Evolutionary conservation across 2,888 invertebrate species (phyloP), one percentile per base, ranked within the genome.

Genomic region (Spatulosminthurus flaviceps): DNA sequence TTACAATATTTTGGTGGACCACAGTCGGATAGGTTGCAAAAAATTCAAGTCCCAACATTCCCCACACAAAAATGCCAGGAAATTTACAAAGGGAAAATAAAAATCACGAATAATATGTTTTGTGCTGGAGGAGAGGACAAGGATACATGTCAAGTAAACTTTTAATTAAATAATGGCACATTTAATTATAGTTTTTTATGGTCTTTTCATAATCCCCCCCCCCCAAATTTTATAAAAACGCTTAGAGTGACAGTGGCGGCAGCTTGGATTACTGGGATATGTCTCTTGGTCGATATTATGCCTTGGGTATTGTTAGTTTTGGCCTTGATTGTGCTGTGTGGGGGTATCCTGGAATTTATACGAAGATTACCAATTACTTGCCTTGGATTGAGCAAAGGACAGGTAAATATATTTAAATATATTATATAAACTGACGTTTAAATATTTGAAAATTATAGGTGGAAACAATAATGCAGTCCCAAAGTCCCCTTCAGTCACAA

Each of bases 311-410:
- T 0, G 28, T 41, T 28, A 73, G 73, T 22, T 79, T 28, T 66
- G 79, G 79, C 1, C 19, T 74, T 28, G 69, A 43, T 2, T 78
- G 78, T 72, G 78, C 24, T n/a, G n/a, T 34, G 42, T 16, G 61
- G 34, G 61, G 61, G 2, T 26, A 9, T 7, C 78, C 78, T 11
- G 78, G 78, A 11, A 41, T 78, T 19, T 72, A 72, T 61, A 66
- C 73, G 7, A 16, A 78, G 19, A n/a, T 72, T 1, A 26, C 34
- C 21, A 64, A 78, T 34, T 78, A 64, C 22, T 41, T 78, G 26
- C 66, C 66, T 11, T 78, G 78, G 78, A 78, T 78, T 78, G 72
- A 78, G 41, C 72, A 73, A 64, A 73, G 66, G 42, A 64, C 78
- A 9, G 42, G 78, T 72, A 43, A 64, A n/a, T 61, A 9, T 41